phyloP scores from a whole-genome alignment of 1,140 invertebrate species.

The Agrilus planipennis region DNA sequence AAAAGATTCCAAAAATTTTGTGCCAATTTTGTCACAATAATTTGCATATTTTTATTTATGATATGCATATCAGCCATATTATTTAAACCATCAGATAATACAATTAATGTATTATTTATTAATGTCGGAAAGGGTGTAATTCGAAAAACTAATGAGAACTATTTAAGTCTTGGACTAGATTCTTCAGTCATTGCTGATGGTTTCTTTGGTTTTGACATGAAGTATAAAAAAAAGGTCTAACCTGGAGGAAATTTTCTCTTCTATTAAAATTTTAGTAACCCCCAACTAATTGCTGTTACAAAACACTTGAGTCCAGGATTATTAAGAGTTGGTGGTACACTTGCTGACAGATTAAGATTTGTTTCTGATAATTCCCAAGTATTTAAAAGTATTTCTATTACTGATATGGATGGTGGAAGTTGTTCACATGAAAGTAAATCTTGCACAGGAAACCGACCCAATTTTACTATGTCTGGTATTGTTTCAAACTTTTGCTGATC shows the following conservation, averaged over 20 bases:
- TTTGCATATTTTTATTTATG: neutral
- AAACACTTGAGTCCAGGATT: constrained; percentile 44
- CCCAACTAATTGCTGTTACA: constrained; percentile 41
- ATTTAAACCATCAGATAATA: neutral
- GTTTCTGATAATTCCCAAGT: constrained; percentile 19
- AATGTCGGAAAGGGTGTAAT: neutral
- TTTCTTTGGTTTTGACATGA: constrained; percentile 25
- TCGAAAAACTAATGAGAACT: constrained; percentile 15
- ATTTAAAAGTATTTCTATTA: constrained; percentile 19
- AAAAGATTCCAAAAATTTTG: no score
- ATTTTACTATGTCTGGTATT: constrained; percentile 37
- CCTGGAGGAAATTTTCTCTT: neutral
- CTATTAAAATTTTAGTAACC: constrained; percentile 17
- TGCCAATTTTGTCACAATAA: neutral
- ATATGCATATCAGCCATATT: neutral
- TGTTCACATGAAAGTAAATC: constrained; percentile 25
- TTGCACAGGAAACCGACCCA: constrained; percentile 24
- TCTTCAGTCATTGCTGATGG: constrained; percentile 22
- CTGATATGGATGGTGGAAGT: constrained; percentile 27
- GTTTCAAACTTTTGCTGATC: neutral
- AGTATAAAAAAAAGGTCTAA: no score
- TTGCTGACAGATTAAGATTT: constrained; percentile 52
- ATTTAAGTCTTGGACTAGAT: constrained; percentile 28
- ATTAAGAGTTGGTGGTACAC: constrained; percentile 51
- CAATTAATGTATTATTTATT: constrained; percentile 4